phyloP scores from a whole-genome alignment of 2,888 invertebrate genomes.

The Onthophagus sagittarius region DNA sequence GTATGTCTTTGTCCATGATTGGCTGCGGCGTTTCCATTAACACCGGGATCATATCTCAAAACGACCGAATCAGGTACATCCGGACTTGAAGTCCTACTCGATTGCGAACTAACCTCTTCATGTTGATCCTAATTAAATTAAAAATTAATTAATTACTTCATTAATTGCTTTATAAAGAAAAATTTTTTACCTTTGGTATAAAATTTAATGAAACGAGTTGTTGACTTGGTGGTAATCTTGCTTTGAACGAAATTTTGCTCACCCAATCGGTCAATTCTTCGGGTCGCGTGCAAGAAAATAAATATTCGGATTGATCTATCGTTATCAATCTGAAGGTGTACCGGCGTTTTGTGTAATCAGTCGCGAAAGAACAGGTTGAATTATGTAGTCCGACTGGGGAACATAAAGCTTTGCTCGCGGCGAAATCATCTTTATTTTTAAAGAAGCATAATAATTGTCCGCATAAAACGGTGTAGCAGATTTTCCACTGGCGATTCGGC shows the following conservation, averaged over 20 bases:
- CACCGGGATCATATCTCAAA: constrained; percentile 42
- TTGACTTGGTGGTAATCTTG: constrained; percentile 82
- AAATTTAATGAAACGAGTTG: constrained; percentile 79
- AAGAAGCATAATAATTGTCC: constrained; percentile 98
- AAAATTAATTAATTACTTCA: neutral
- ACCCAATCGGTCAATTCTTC: constrained; percentile 86
- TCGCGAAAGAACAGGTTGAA: constrained; percentile 80
- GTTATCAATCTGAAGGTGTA: constrained; percentile 85
- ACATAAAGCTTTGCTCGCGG: constrained; percentile 80
- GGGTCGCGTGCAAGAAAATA: constrained; percentile 74
- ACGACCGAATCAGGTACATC: constrained; percentile 47
- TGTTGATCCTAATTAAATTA: constrained; percentile 38
- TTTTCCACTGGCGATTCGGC: constrained; percentile 93
- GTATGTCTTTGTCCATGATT: constrained; percentile 36
- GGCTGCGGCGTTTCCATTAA: constrained; percentile 38
- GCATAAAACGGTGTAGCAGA: constrained; percentile 90
- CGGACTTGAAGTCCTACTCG: constrained; percentile 55
- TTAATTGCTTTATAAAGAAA: neutral
- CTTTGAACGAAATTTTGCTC: constrained; percentile 89
- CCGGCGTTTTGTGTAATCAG: constrained; percentile 94
- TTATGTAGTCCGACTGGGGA: constrained; percentile 79
- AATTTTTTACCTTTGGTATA: constrained; percentile 43
- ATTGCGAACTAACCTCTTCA: constrained; percentile 52
- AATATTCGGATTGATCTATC: constrained; percentile 89
- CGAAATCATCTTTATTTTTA: constrained; percentile 89